A percentile compares a stretch with the other conserved stretches of the same genome.
Conservation (phyloP, 2,113 vertebrate genomes). For the Scomber scombrus region DNA sequence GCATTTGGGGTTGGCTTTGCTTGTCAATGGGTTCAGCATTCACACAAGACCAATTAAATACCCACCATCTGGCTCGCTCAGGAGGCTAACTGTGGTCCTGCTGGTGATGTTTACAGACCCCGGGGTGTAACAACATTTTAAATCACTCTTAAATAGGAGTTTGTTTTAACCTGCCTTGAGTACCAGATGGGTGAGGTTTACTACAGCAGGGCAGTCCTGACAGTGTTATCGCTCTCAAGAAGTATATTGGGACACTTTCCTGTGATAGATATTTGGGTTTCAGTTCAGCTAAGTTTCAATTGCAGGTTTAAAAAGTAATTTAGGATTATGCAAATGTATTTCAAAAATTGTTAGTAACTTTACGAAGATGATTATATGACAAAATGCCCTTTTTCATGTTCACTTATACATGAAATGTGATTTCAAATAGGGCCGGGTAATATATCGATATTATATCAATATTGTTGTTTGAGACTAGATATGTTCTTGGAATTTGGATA, state of each 20-base stretch:
- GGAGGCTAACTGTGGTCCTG: neutral
- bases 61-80: constrained; percentile 3
- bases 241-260: too few species aligned
- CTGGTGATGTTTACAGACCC: neutral
- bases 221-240: neutral
- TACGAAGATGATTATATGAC: too few species aligned
- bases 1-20: neutral
- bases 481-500: too few species aligned
- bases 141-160: neutral
- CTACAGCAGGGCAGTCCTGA: neutral
- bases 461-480: too few species aligned
- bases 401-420: too few species aligned
- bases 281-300: too few species aligned
- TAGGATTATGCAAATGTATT: too few species aligned
- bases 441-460: too few species aligned
- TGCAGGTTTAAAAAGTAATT: too few species aligned
- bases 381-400: too few species aligned
- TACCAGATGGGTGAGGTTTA: neutral
- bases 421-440: neutral
- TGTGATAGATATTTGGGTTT: too few species aligned
- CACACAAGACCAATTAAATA: constrained; percentile 14
- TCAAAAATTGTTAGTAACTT: too few species aligned
- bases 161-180: neutral
- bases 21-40: constrained; percentile 2
- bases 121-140: neutral